phyloP scores from a whole-genome alignment of 2,888 invertebrate genomes.

The Oxyteleia sp. region DNA sequence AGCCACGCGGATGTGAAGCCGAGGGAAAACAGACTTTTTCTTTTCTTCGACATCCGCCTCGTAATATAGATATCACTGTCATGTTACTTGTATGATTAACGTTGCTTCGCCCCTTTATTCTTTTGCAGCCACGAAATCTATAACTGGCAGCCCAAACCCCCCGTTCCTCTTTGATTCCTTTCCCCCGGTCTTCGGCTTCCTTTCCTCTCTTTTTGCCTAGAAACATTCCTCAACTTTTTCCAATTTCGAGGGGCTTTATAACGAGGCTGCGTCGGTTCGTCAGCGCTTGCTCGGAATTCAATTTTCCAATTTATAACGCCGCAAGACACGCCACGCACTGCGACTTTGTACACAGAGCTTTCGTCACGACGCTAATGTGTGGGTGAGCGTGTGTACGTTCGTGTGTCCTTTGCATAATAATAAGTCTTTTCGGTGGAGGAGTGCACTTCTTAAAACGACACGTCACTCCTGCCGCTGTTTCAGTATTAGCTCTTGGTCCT shows the following conservation, averaged over 20 bases:
- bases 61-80: slow-evolving; percentile 67
- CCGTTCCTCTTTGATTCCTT: neutral
- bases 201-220: slow-evolving; percentile 7
- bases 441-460: slow-evolving; percentile 33
- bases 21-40: slow-evolving; percentile 45
- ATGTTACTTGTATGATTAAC: slow-evolving; percentile 71
- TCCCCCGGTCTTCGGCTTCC: neutral
- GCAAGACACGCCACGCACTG: slow-evolving; percentile 63
- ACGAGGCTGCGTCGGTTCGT: slow-evolving; percentile 61
- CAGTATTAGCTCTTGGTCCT: no score
- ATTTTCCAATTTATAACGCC: slow-evolving; percentile 70
- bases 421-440: slow-evolving; percentile 24
- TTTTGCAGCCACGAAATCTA: slow-evolving; percentile 36
- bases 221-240: slow-evolving; percentile 62
- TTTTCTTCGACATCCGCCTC: slow-evolving; percentile 30
- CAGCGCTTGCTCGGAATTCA: slow-evolving; percentile 63
- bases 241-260: slow-evolving; percentile 68
- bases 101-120: slow-evolving; percentile 50
- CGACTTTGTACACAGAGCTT: slow-evolving; percentile 48
- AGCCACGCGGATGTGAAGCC: slow-evolving; percentile 43
- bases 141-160: slow-evolving; percentile 13
- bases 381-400: slow-evolving; percentile 15
- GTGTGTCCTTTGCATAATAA: slow-evolving; percentile 62
- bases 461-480: slow-evolving; percentile 18
- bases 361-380: slow-evolving; percentile 11